Percentiles rank a stretch among this genome's conserved stretches.
Conservation (phyloP, 2,797 vertebrate genomes). For the Carapus acus region DNA sequence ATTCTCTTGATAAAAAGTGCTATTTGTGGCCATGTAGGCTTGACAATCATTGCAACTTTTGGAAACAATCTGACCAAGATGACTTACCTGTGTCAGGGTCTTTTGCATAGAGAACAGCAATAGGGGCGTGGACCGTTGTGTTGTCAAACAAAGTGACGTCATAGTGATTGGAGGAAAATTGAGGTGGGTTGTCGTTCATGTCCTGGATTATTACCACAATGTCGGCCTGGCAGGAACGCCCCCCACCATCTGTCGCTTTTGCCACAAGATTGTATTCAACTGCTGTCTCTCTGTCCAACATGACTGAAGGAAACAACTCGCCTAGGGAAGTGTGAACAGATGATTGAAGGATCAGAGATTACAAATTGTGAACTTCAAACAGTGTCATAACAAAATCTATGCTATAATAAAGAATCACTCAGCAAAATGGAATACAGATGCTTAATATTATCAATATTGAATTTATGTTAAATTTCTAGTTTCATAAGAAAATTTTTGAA, state of each 20-base stretch:
- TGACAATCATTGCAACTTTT: too few relatives aligned
- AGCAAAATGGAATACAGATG: too few relatives aligned
- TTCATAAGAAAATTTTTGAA: too few relatives aligned
- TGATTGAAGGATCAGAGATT: background rate
- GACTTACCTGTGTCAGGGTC: slow-evolving; percentile 87
- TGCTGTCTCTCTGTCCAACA: slow-evolving; percentile 83
- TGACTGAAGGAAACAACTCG: slow-evolving; percentile 80
- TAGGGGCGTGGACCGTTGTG: slow-evolving; percentile 86
- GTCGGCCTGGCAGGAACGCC: slow-evolving; percentile 89
- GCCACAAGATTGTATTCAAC: slow-evolving; percentile 77
- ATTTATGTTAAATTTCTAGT: too few relatives aligned
- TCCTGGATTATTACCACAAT: slow-evolving; percentile 80
- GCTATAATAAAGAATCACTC: too few relatives aligned
- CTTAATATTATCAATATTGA: too few relatives aligned
- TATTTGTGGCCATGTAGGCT: too few relatives aligned
- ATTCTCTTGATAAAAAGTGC: too few relatives aligned
- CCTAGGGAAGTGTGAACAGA: slow-evolving; percentile 62
- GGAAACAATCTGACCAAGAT: too few relatives aligned
- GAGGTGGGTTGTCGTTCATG: slow-evolving; percentile 87
- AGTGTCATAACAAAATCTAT: too few relatives aligned
- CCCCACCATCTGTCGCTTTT: slow-evolving; percentile 91
- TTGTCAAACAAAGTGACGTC: slow-evolving; percentile 91
- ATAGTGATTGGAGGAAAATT: slow-evolving; percentile 85
- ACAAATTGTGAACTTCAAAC: too few relatives aligned
- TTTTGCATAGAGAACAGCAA: slow-evolving; percentile 86